Conservation (phyloP, 2,888 invertebrate genomes). For the Synergus itoensis region DNA sequence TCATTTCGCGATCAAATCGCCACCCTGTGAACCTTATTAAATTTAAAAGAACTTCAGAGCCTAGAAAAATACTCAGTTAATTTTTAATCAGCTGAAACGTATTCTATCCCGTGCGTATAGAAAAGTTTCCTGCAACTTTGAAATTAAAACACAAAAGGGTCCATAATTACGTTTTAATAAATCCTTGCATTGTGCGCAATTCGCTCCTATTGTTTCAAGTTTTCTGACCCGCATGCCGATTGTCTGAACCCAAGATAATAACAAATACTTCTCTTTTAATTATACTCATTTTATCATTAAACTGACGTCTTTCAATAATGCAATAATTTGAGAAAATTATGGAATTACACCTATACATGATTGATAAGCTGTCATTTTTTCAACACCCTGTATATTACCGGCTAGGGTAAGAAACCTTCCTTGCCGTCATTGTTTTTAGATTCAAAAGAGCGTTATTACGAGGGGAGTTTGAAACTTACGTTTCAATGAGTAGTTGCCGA, state of each 20-base stretch:
- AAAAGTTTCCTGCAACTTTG: not conserved
- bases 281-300: slow-evolving; percentile 11
- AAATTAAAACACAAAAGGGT: slow-evolving; percentile 19
- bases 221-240: slow-evolving; percentile 32
- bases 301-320: not conserved
- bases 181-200: slow-evolving; percentile 20
- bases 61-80: not conserved
- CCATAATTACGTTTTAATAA: slow-evolving; percentile 2
- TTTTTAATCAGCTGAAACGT: not conserved
- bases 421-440: not conserved
- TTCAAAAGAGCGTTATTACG: not conserved
- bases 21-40: no score
- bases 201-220: slow-evolving; percentile 30
- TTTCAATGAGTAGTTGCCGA: slow-evolving; percentile 4
- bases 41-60: not conserved
- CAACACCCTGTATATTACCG: not conserved
- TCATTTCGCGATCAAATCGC: no score
- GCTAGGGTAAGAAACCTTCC: not conserved
- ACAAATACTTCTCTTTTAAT: slow-evolving; percentile 12
- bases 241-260: slow-evolving; percentile 40
- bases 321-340: not conserved
- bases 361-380: not conserved
- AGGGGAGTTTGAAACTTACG: slow-evolving; percentile 1
- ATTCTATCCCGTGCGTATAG: not conserved
- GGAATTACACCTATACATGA: not conserved